Percentiles rank a stretch among this genome's conserved stretches.
phyloP scores from a whole-genome alignment of 2,888 invertebrate species.

The Chloromyia formosa region DNA sequence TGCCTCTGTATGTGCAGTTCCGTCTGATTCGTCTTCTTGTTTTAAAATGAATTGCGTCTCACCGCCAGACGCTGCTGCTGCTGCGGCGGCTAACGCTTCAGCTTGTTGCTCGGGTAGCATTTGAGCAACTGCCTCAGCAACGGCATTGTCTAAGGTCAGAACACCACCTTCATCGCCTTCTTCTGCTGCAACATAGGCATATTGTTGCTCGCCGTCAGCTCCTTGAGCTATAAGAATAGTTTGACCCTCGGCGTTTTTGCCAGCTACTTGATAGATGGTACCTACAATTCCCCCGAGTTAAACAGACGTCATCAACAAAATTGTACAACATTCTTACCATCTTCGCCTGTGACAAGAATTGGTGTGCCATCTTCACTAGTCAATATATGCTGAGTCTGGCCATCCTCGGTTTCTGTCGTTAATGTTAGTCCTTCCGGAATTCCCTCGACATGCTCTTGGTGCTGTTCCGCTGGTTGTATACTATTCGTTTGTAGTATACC shows the following conservation, averaged over 20 bases:
- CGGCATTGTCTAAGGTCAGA: conserved; percentile 63
- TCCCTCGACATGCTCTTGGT: conserved; percentile 1
- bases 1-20: conserved; percentile 46
- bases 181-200: conserved; percentile 72
- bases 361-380: conserved; percentile 72
- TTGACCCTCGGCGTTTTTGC: conserved; percentile 83
- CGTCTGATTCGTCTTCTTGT: conserved; percentile 55
- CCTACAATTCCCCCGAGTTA: conserved; percentile 32
- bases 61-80: conserved; percentile 54
- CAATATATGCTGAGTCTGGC: conserved; percentile 64
- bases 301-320: background rate
- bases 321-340: conserved; percentile 67
- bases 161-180: conserved; percentile 68
- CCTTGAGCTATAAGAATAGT: conserved; percentile 78
- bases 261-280: conserved; percentile 71
- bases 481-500: conserved; percentile 31
- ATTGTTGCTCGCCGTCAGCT: conserved; percentile 79
- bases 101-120: conserved; percentile 59
- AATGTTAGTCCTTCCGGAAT: conserved; percentile 11
- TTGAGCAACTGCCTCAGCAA: conserved; percentile 63
- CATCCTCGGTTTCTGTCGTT: conserved; percentile 65
- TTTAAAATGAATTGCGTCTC: conserved; percentile 60
- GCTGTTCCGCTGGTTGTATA: conserved; percentile 48
- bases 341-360: conserved; percentile 83
- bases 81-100: conserved; percentile 56